Evolutionary conservation across 2,113 vertebrate species (phyloP).

Genomic region (Chionomys nivalis): DNA sequence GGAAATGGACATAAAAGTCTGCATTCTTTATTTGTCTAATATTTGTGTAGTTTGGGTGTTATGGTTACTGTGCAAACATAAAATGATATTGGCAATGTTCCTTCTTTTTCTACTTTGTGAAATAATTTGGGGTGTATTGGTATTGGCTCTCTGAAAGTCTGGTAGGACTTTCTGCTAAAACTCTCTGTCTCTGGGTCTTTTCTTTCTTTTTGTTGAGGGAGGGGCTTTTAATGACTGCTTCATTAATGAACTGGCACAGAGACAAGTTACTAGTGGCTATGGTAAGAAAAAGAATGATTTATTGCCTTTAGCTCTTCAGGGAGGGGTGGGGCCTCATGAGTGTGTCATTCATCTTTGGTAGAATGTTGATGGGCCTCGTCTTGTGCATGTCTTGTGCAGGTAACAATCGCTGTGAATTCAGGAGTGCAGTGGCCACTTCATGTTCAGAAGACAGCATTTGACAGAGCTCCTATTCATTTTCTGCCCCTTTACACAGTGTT

Average conservation of each 20-base stretch:
- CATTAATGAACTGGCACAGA: too few relatives aligned
- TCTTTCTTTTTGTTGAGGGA: not conserved
- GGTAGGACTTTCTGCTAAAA: not conserved
- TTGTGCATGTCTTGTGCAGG: not conserved
- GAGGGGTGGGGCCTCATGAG: not conserved
- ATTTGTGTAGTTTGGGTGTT: not conserved
- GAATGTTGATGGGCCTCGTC: too few relatives aligned
- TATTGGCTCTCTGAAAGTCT: not conserved
- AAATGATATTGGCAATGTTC: not conserved
- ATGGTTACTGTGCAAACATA: not conserved
- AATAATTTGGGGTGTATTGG: not conserved
- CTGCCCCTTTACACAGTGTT: not conserved
- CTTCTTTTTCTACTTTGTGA: not conserved
- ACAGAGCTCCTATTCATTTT: not conserved
- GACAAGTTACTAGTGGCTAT: not conserved
- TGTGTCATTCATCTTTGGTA: too few relatives aligned
- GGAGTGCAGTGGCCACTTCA: too few relatives aligned
- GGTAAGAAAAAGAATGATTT: too few relatives aligned
- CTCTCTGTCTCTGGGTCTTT: not conserved
- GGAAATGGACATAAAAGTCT: not conserved
- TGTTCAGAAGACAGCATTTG: not conserved
- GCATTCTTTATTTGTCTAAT: not conserved
- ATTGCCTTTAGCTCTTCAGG: not conserved
- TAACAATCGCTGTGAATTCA: not conserved
- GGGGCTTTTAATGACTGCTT: not conserved